These are phyloP conservation scores for Ciconia boyciana DNA, from an alignment of 2,113 vertebrate species.

Conservation along the genomic window DNA sequence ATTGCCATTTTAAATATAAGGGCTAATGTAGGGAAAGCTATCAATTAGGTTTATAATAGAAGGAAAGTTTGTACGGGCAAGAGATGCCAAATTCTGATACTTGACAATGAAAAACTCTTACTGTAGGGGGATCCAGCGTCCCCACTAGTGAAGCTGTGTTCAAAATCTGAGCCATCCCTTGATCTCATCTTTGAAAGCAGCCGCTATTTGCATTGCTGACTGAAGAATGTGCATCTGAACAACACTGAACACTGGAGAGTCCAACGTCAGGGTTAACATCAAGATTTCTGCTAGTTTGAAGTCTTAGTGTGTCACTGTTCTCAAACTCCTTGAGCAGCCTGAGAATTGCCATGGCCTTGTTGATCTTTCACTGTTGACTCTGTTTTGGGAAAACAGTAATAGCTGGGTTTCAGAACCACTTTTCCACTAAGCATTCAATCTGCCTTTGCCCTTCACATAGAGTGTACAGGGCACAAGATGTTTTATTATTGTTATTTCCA, in stretches of 20 bases:
- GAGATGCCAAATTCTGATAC: neutral
- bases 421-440: neutral
- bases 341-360: neutral
- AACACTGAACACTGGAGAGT: neutral
- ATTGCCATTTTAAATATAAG: neutral
- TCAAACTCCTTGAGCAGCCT: neutral
- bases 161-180: neutral
- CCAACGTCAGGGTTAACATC: neutral
- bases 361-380: neutral
- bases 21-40: neutral
- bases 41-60: neutral
- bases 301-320: neutral
- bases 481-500: conserved; percentile 18
- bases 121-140: neutral
- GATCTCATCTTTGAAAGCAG: neutral
- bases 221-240: neutral
- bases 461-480: neutral
- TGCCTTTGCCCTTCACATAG: conserved; percentile 8
- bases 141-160: neutral
- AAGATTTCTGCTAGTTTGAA: neutral
- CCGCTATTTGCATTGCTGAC: rapidly evolving
- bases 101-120: neutral
- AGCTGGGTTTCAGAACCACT: neutral
- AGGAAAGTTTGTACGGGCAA: neutral
- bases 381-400: neutral